Percentiles rank a stretch among this genome's conserved stretches.
Evolutionary conservation across 2,113 vertebrate genomes (phyloP).

Genomic region (Dissostichus mawsoni): DNA sequence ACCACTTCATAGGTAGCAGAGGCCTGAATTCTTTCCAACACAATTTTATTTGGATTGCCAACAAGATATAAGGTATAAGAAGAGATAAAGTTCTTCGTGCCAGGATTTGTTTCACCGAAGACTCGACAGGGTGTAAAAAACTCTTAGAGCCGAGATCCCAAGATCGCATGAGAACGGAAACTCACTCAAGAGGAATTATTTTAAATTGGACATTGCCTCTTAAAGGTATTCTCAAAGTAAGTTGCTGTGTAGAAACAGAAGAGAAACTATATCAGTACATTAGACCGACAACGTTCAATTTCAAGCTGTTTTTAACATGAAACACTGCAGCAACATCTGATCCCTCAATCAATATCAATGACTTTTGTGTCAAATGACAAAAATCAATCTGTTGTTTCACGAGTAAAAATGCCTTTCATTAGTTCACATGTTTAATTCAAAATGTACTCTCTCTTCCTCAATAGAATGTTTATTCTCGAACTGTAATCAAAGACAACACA

Average conservation of each 20-base stretch:
- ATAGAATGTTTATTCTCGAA: slow-evolving; percentile 40
- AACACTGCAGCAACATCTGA: slow-evolving; percentile 40
- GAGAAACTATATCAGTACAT: neutral
- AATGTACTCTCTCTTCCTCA: slow-evolving; percentile 37
- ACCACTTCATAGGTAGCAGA: slow-evolving; percentile 20
- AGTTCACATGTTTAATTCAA: slow-evolving; percentile 45
- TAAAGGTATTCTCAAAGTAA: slow-evolving; percentile 60
- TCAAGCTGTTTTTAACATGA: slow-evolving; percentile 28
- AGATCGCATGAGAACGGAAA: slow-evolving; percentile 67
- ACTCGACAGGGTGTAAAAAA: slow-evolving; percentile 60
- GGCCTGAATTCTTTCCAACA: slow-evolving; percentile 9
- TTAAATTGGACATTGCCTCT: slow-evolving; percentile 71
- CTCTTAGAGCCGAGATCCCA: slow-evolving; percentile 52
- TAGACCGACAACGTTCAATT: neutral
- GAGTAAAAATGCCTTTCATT: slow-evolving; percentile 32
- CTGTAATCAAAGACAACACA: slow-evolving; percentile 47
- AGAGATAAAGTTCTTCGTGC: slow-evolving; percentile 41
- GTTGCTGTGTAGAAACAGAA: slow-evolving; percentile 26
- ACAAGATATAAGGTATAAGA: slow-evolving; percentile 20
- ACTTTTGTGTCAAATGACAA: slow-evolving; percentile 47
- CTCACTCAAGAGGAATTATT: slow-evolving; percentile 73
- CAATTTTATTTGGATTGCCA: slow-evolving; percentile 26
- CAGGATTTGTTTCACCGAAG: slow-evolving; percentile 56
- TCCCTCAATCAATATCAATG: slow-evolving; percentile 43
- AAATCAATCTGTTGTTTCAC: slow-evolving; percentile 13